These are phyloP conservation scores for Trichonephila inaurata DNA, from an alignment of 1,140 invertebrate species.

Conservation along the genomic window DNA sequence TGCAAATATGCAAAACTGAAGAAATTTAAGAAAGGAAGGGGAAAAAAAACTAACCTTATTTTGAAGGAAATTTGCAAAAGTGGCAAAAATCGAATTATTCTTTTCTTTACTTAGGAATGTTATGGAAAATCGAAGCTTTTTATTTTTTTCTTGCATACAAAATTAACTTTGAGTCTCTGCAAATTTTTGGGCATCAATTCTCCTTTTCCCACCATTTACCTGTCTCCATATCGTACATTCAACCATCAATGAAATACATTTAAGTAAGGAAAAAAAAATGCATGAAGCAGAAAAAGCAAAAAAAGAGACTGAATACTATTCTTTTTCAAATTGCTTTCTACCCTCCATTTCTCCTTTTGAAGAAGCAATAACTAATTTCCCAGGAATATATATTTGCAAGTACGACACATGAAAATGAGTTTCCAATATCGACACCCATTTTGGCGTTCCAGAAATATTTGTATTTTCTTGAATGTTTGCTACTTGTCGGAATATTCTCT, in stretches of 20 bases:
- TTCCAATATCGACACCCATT: conserved; percentile 52
- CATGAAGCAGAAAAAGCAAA: neutral
- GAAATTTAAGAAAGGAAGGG: neutral
- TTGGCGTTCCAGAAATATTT: conserved; percentile 10
- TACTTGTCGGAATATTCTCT: conserved; percentile 8
- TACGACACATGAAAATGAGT: conserved; percentile 16
- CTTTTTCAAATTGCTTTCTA: conserved; percentile 44
- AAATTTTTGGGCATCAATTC: conserved; percentile 47
- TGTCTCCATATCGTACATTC: neutral
- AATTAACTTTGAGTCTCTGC: conserved; percentile 37
- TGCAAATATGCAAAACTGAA: neutral
- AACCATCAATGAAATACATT: conserved; percentile 21
- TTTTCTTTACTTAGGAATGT: neutral
- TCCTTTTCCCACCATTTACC: neutral
- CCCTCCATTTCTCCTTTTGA: neutral
- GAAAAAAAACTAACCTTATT: conserved; percentile 15
- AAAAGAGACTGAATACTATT: conserved; percentile 33
- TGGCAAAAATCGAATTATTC: conserved; percentile 2
- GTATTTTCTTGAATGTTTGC: conserved; percentile 33
- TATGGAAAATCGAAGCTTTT: conserved; percentile 13
- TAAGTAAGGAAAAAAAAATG: neutral
- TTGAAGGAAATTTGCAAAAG: conserved; percentile 24
- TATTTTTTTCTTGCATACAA: conserved; percentile 37
- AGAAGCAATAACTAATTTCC: conserved; percentile 30
- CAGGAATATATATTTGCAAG: neutral